Evolutionary conservation across 2,797 vertebrate genomes (phyloP).

Genomic region (Chromobotia macracanthus): DNA sequence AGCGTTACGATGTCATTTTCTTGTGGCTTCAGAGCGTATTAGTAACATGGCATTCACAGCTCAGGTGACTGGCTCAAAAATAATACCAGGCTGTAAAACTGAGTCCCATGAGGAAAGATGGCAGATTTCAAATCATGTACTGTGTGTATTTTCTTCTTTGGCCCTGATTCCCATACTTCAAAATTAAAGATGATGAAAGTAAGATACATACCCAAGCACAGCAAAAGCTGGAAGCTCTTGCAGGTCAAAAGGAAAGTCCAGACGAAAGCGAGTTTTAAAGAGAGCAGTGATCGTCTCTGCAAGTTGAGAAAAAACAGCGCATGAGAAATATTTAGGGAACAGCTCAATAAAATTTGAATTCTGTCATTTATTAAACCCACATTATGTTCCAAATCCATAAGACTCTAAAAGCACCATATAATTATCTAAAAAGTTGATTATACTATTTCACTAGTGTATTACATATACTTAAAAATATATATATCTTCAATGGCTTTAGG

Average conservation of each 20-base stretch:
- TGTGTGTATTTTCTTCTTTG: background rate
- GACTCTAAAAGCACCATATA: background rate
- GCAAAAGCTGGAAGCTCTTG: slow-evolving; percentile 97
- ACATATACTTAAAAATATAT: background rate
- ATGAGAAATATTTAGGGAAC: background rate
- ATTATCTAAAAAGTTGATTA: background rate
- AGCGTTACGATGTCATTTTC: background rate
- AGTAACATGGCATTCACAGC: background rate
- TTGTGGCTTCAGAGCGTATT: background rate
- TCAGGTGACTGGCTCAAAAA: background rate
- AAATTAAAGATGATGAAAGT: slow-evolving; percentile 4
- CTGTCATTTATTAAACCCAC: background rate
- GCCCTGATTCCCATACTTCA: background rate
- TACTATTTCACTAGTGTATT: background rate
- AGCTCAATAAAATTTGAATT: background rate
- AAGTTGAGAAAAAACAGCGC: background rate
- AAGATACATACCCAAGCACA: slow-evolving; percentile 87
- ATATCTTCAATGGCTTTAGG: no score
- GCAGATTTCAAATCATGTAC: background rate
- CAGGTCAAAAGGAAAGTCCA: slow-evolving; percentile 98
- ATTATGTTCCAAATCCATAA: background rate
- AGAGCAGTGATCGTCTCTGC: slow-evolving; percentile 97
- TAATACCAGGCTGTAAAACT: background rate
- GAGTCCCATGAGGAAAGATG: background rate
- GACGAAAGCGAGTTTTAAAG: slow-evolving; percentile 96